Percentiles rank a stretch among this genome's conserved stretches.
These are phyloP conservation scores for Leuctra nigra DNA, from an alignment of 2,888 invertebrate genomes.

Conservation along the genomic window DNA sequence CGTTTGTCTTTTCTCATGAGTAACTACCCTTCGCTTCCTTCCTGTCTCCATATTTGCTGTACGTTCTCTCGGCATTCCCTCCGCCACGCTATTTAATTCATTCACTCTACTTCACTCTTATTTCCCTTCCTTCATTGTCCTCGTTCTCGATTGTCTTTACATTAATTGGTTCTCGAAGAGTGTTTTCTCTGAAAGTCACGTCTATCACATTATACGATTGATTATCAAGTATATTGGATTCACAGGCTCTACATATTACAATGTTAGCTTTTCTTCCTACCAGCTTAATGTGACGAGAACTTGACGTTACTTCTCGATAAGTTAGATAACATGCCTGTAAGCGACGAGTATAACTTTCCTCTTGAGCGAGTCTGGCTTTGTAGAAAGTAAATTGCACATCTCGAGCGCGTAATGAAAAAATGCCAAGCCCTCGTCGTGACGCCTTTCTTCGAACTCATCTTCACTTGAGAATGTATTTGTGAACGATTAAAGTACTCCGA, in stretches of 20 bases:
- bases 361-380: not conserved
- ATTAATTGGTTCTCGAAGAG: too few relatives aligned
- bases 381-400: not conserved
- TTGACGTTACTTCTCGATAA: too few relatives aligned
- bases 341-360: slow-evolving; percentile 9
- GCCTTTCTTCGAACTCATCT: not conserved
- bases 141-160: not conserved
- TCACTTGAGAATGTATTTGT: slow-evolving; percentile 10
- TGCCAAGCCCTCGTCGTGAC: not conserved
- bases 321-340: too few relatives aligned
- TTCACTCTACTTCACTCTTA: slow-evolving; percentile 11
- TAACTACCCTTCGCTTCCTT: slow-evolving; percentile 7
- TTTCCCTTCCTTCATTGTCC: slow-evolving; percentile 6
- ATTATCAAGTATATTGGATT: not conserved
- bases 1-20: slow-evolving; percentile 11
- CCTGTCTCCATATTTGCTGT: slow-evolving; percentile 1
- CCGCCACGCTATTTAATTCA: slow-evolving; percentile 3
- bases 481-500: slow-evolving; percentile 11
- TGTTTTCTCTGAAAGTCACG: not conserved
- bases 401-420: slow-evolving; percentile 7
- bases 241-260: too few relatives aligned
- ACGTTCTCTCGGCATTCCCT: not conserved
- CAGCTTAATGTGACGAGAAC: slow-evolving; percentile 5
- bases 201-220: not conserved
- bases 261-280: not conserved